Evolutionary conservation across 1,140 invertebrate species (phyloP).

Genomic region (Leptonema lineaticorne): DNA sequence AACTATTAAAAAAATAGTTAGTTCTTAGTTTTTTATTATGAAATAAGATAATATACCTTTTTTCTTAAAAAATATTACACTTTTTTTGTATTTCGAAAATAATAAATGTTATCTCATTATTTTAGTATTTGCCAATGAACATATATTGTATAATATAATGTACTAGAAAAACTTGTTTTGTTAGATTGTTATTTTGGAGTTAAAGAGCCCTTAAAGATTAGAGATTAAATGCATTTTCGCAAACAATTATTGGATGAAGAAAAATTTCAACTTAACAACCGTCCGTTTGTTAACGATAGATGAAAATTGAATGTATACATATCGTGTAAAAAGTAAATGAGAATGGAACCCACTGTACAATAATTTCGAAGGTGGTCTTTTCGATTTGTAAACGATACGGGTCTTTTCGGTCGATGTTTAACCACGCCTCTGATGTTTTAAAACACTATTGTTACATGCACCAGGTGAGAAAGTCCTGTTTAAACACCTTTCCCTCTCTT

Average conservation of each 20-base stretch:
- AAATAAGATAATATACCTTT: no score
- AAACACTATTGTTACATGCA: constrained; percentile 4
- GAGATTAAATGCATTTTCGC: constrained; percentile 19
- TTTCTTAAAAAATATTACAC: no score
- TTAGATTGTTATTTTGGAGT: constrained; percentile 34
- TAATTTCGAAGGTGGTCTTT: neutral
- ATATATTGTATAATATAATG: neutral
- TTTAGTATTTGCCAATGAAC: no score
- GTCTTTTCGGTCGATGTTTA: constrained; percentile 4
- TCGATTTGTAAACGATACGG: constrained; percentile 1
- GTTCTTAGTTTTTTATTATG: no score
- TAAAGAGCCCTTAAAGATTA: constrained; percentile 21
- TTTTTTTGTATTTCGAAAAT: no score
- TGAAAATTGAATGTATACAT: neutral
- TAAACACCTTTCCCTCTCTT: constrained; percentile 1
- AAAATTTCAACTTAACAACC: no score
- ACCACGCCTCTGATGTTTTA: constrained; percentile 8
- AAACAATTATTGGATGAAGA: no score
- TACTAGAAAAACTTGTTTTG: constrained; percentile 26
- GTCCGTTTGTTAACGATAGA: no score
- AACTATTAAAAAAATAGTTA: no score
- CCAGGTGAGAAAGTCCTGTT: constrained; percentile 21
- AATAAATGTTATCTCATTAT: no score
- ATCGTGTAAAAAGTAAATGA: neutral
- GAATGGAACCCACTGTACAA: neutral